phyloP scores from a whole-genome alignment of 2,113 vertebrate genomes.

The Orientallactaga bullata region DNA sequence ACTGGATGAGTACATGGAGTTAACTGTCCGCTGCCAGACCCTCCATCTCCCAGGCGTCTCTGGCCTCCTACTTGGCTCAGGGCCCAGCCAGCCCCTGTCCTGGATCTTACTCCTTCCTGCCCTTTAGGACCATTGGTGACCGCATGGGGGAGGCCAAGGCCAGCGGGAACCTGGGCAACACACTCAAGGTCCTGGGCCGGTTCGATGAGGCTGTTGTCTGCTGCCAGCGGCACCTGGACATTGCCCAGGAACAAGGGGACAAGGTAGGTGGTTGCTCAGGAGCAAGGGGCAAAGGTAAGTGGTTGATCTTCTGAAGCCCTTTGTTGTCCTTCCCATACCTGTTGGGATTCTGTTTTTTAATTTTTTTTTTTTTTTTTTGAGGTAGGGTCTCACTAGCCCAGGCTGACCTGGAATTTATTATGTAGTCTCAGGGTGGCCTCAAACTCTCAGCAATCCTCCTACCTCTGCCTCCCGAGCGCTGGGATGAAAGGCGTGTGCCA shows the following conservation, averaged over 20 bases:
- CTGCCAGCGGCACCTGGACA: conserved; percentile 97
- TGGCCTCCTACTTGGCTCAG: not conserved
- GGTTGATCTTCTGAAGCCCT: not conserved
- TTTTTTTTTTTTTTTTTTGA: no score
- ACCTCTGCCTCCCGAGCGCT: no score
- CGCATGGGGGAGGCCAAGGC: conserved; percentile 97
- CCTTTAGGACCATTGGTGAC: conserved; percentile 95
- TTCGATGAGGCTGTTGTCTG: conserved; percentile 96
- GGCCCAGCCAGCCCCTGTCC: accelerated
- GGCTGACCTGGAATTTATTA: no score
- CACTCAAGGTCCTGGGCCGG: conserved; percentile 94
- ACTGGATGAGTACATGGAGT: accelerated
- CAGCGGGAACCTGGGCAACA: conserved; percentile 98
- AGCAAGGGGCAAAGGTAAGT: conserved; percentile 96
- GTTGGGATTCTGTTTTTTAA: no score
- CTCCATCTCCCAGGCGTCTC: no score
- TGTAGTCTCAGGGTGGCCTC: no score
- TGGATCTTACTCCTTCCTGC: not conserved
- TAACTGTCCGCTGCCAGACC: not conserved
- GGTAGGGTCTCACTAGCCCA: no score
- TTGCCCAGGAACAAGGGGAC: conserved; percentile 96
- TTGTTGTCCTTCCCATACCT: not conserved
- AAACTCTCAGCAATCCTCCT: no score
- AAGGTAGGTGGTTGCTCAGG: conserved; percentile 92
- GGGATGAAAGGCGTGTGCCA: no score